Evolutionary conservation across 2,888 invertebrate genomes (phyloP), one percentile per base, ranked within the genome.

Genomic region (Himalopsyche japonica): DNA sequence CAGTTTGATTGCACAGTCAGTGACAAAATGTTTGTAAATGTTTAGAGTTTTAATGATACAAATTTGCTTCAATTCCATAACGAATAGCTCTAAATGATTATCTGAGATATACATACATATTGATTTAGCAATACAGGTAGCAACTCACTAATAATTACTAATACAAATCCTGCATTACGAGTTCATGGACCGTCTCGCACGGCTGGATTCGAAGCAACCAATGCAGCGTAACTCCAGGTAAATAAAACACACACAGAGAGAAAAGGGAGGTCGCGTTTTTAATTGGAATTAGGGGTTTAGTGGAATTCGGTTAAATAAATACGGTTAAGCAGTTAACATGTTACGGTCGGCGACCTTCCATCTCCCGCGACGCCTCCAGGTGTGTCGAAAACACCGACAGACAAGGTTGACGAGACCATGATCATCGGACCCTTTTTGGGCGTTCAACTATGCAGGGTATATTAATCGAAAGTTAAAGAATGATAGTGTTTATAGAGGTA

Each of bases 301-400:
- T 30, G 49, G 82, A 79, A 86, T 86, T 82, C 80, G 84, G 84
- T 80, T 80, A 86, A 86, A 86, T 64, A 86, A 83, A 86, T 79
- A 82, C 64, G 57, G 57, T 8, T 37, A 34, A 20, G 79, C 79
- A 79, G 64, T 82, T 82, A 82, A 48, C 57, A 70, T 70, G 78
- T 79, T 79, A 24, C 82, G 82, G 70, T 82, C 77, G 34, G 79
- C 34, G 20, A 49, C 49, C 82, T 43, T 7, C 57, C 30, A 15
- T 49, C 82, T 24, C 76, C 37, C 79, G n/a, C 15, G 37, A 79
- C 79, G 15, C 37, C 34, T 79, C 43, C 82, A 82, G 82, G 57
- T 82, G 64, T 77, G 32, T 30, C 30, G 15, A 57, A 57, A 57
- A 57, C 57, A 57, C 20, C 57, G 20, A 1, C n/a, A 24, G 10